Evolutionary conservation across 2,797 vertebrate genomes (phyloP), one percentile per base, ranked within the genome.

Genomic region (Semaprochilodus insignis): DNA sequence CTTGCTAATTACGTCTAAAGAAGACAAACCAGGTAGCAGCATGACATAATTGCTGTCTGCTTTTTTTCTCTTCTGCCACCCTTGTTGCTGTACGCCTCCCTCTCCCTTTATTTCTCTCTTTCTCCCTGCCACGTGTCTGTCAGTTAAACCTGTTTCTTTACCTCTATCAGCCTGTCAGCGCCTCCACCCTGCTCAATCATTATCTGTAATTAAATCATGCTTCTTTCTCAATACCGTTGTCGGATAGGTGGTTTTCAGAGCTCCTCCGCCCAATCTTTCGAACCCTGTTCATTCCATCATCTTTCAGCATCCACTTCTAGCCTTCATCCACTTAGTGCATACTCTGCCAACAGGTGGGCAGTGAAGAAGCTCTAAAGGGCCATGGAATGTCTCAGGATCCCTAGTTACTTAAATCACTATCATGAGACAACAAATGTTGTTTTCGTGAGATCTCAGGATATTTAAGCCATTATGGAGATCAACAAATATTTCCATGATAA

Each of bases 1-100:
- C 55, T 80, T 76, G 73, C 57, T 80, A 86, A 80, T 84, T 72
- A 86, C 70, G 73, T 86, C 60, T 14, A 86, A 85, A 86, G 80
- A 89, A 74, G 81, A 52, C 82, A 82, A 81, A 69, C 83, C 51
- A 62, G 76, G 77, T 57, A 44, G 57, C 52, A 77, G 44, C 80
- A 75, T 73, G 62, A 55, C 21, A 55, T 85, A 82, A 80, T 77
- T 81, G 51, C 62, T 51, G 71, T 75, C 62, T 82, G 71, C 74
- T 80, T 44, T 80, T 74, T 52, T 31, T 31, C 71, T 57, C 48
- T 14, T 80, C 73, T 55, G 34, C 65, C 81, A 62, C 71, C 51
- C 67, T 69, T 81, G 17, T 36, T 66, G 15, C 27, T 44, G 16
- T 40, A 67, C 1, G 21, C 16, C 25, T n/a, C 34, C 17, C 34